Percentiles rank a stretch among this genome's conserved stretches.
These are phyloP conservation scores for Pterostichus niger DNA, from an alignment of 2,888 invertebrate species.

Conservation along the genomic window DNA sequence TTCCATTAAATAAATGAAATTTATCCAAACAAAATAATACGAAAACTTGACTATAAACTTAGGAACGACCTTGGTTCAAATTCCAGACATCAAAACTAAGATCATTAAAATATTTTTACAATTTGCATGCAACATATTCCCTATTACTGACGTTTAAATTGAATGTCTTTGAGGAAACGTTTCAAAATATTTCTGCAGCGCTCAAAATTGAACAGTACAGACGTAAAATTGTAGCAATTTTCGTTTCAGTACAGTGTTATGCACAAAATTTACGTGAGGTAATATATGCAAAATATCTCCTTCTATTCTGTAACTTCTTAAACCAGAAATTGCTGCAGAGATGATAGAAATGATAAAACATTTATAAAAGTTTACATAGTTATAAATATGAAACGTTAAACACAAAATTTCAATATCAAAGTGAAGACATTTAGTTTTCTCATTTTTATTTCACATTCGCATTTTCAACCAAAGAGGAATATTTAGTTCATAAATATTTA, in stretches of 20 bases:
- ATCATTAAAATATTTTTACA: conserved; percentile 9
- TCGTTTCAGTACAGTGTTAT: conserved; percentile 8
- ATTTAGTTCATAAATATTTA: not conserved
- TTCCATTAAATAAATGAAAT: not conserved
- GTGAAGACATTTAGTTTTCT: not conserved
- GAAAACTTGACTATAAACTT: not conserved
- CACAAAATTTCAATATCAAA: conserved; percentile 5
- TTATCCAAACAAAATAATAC: not conserved
- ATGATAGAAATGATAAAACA: conserved; percentile 26
- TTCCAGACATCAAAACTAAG: not conserved
- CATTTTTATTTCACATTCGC: not conserved
- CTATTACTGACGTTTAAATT: not conserved
- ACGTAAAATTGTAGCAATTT: conserved; percentile 40
- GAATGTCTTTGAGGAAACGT: not conserved
- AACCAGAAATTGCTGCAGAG: conserved; percentile 21
- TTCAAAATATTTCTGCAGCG: conserved; percentile 8
- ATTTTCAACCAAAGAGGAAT: not conserved
- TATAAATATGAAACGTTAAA: conserved; percentile 20
- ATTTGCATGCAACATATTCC: not conserved
- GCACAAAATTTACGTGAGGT: conserved; percentile 12
- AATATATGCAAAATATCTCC: conserved; percentile 44
- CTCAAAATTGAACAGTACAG: conserved; percentile 20
- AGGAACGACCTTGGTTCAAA: not conserved
- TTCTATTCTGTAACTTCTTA: conserved; percentile 13
- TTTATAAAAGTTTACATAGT: conserved; percentile 33